Evolutionary conservation across 2,888 invertebrate species (phyloP), one percentile per base, ranked within the genome.

Genomic region (Zhuqinia jingwanae): DNA sequence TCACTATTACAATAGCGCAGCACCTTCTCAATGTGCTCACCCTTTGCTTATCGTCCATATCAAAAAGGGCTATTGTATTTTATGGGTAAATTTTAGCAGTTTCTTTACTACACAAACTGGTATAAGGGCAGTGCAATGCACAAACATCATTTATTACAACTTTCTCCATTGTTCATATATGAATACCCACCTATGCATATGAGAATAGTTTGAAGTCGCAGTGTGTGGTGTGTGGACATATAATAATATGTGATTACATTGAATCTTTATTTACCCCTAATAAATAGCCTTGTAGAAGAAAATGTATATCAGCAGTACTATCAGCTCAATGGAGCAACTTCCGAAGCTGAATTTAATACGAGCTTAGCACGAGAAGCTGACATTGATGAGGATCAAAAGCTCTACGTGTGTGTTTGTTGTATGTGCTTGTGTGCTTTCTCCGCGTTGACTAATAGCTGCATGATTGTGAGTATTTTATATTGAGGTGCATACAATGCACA

Each of bases 321-420:
- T 63, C 63, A 53, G 20, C 47, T 50, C 47, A 63, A 42, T 15
- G 45, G 36, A 75, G 63, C 30, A 11, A 47, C 50, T 83, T 50
- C 76, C 75, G 30, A 56, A 77, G 68, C 68, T 70, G 77, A 53
- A 77, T 75, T 83, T 83, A 83, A 83, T 83, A 76, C 53, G 50
- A 53, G 83, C 83, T 83, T 83, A 76, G 53, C 76, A 83, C 83
- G 75, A 70, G 68, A 77, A 58, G 84, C 77, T 84, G 84, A 84
- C 84, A 84, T 84, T 84, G 84, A 84, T 77, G 84, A 68, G 84
- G 84, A 84, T 84, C 84, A 84, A 84, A 84, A 58, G 84, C 84
- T 84, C 56, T 76, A 15, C 50, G 17, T 78, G 2, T 78, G 2
- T 60, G 77, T 60, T 22, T 11, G 60, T 22, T 11, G 60, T 56